Evolutionary conservation across 2,888 invertebrate genomes (phyloP).

Genomic region (Lycocerus yunnanus): DNA sequence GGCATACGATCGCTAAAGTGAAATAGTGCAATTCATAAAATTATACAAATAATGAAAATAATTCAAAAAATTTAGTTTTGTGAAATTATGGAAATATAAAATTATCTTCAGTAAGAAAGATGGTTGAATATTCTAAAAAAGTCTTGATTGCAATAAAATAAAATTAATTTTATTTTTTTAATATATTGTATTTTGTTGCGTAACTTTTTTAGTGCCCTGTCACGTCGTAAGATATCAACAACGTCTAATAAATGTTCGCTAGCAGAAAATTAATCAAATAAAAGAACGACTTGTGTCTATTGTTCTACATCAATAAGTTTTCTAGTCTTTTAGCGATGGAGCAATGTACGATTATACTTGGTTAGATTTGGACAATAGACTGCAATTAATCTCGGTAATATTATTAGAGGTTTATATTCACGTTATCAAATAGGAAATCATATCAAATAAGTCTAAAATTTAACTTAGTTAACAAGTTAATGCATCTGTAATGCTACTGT

Average conservation of each 20-base stretch:
- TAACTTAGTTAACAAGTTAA: conserved; percentile 24
- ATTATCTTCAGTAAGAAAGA: too few relatives aligned
- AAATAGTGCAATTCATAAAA: too few relatives aligned
- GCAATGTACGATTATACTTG: conserved; percentile 15
- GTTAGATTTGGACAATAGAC: conserved; percentile 15
- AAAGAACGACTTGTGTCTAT: conserved; percentile 11
- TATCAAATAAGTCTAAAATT: conserved; percentile 12
- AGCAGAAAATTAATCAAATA: conserved; percentile 17
- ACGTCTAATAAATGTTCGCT: background rate
- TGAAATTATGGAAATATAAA: too few relatives aligned
- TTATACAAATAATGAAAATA: too few relatives aligned
- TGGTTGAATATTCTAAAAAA: too few relatives aligned
- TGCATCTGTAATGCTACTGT: conserved; percentile 30
- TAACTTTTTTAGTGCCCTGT: background rate
- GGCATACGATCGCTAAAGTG: too few relatives aligned
- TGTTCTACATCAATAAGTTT: conserved; percentile 19
- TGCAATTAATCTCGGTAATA: conserved; percentile 17
- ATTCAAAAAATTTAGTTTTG: too few relatives aligned
- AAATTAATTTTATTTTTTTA: background rate
- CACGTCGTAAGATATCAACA: background rate
- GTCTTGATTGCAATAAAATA: background rate
- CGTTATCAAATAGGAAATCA: conserved; percentile 7
- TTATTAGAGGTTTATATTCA: conserved; percentile 12
- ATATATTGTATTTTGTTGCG: background rate
- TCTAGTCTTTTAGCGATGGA: conserved; percentile 12